A percentile compares a stretch with the other conserved stretches of the same genome.
Evolutionary conservation across 2,888 invertebrate species (phyloP).

Genomic region (Lycaena phlaeas): DNA sequence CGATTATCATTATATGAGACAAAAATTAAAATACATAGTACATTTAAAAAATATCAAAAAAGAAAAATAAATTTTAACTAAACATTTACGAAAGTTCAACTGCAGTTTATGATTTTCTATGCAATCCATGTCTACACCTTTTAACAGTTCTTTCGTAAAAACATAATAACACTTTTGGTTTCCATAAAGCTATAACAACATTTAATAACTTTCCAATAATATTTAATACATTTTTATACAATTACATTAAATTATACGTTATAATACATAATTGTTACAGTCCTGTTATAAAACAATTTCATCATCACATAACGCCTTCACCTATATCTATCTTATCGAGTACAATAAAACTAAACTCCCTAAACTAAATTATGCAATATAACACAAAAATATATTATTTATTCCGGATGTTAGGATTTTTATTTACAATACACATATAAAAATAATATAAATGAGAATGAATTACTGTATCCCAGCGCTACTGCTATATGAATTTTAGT

Average conservation of each 20-base stretch:
- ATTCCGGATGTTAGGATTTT: constrained; percentile 12
- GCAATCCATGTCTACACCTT: constrained; percentile 7
- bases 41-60: no score
- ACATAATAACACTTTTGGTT: constrained; percentile 70
- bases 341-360: constrained; percentile 35
- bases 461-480: no score
- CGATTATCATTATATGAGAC: no score
- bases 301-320: constrained; percentile 47
- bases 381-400: constrained; percentile 43
- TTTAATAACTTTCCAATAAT: constrained; percentile 49
- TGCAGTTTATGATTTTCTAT: no score
- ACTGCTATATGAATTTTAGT: no score
- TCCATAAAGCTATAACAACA: constrained; percentile 70
- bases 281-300: constrained; percentile 45
- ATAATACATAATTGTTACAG: constrained; percentile 32
- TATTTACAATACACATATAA: constrained; percentile 1
- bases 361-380: constrained; percentile 64
- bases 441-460: constrained; percentile 1
- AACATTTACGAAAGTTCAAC: no score
- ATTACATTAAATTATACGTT: constrained; percentile 21
- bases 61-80: no score
- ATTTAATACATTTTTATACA: constrained; percentile 43
- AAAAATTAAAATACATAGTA: no score
- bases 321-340: constrained; percentile 31
- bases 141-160: constrained; percentile 41